Evolutionary conservation across 2,888 invertebrate genomes (phyloP).

Genomic region (Brachyopa scutellaris): DNA sequence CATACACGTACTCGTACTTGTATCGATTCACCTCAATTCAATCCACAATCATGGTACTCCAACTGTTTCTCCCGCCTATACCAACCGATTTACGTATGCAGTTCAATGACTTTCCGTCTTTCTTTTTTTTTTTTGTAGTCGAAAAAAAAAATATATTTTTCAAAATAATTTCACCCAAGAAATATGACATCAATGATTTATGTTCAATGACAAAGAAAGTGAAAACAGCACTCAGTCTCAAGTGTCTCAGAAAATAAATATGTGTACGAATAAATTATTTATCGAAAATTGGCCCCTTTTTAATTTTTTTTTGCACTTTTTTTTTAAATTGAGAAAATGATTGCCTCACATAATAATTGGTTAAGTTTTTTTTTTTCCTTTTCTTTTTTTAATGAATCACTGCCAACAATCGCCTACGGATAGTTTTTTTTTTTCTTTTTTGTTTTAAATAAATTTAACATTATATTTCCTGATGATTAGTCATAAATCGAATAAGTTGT

Average conservation of each 20-base stretch:
- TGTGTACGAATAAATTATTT: constrained; percentile 5
- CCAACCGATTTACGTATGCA: not conserved
- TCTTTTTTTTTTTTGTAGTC: not conserved
- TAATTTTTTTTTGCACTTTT: not conserved
- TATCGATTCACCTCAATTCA: constrained; percentile 1
- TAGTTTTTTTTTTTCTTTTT: no score
- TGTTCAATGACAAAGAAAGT: constrained; percentile 25
- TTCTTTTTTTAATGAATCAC: not conserved
- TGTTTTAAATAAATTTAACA: constrained; percentile 1
- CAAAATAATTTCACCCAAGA: constrained; percentile 23
- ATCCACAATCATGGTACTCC: constrained; percentile 4
- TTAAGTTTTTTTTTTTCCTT: no score
- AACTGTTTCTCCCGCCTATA: not conserved
- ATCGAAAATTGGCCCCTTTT: not conserved
- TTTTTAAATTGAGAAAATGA: not conserved
- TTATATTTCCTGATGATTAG: not conserved
- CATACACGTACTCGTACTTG: not conserved
- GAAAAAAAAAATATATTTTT: not conserved
- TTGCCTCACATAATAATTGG: no score
- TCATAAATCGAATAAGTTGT: not conserved
- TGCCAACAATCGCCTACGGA: constrained; percentile 15
- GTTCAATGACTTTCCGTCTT: constrained; percentile 32
- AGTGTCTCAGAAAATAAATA: constrained; percentile 4
- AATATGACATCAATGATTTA: constrained; percentile 38
- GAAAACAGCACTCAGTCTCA: constrained; percentile 18